Percentiles rank a stretch among this genome's conserved stretches.
Conservation (phyloP, 1,140 invertebrate genomes). For the Pseudomyrmex cubaensis region DNA sequence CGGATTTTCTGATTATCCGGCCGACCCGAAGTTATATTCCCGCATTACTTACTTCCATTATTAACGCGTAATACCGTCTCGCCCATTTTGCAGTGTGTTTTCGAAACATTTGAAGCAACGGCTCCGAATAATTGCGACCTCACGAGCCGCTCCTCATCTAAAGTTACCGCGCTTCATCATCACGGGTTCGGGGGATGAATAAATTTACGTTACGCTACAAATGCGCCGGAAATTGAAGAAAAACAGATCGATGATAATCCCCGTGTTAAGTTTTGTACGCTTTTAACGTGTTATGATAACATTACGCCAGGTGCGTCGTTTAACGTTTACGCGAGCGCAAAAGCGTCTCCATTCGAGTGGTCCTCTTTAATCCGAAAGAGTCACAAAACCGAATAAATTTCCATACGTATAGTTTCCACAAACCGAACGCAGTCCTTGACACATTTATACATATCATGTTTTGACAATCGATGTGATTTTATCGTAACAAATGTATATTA, state of each 20-base stretch:
- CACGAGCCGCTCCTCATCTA: not conserved
- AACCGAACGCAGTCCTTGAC: conserved; percentile 33
- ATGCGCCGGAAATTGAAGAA: conserved; percentile 56
- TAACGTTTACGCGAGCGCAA: not conserved
- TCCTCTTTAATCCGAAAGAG: conserved; percentile 49
- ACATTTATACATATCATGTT: conserved; percentile 1
- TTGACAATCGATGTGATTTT: not conserved
- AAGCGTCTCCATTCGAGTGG: not conserved
- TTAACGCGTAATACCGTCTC: conserved; percentile 19
- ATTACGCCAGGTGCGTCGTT: conserved; percentile 13
- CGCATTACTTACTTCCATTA: conserved; percentile 5
- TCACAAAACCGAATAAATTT: conserved; percentile 48
- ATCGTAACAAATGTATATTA: not conserved
- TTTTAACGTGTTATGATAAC: conserved; percentile 37
- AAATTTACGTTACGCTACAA: conserved; percentile 18
- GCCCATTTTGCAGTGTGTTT: conserved; percentile 35
- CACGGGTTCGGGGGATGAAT: conserved; percentile 4
- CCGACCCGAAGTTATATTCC: conserved; percentile 29
- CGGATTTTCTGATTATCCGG: conserved; percentile 30
- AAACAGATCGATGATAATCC: conserved; percentile 55
- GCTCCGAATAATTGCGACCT: conserved; percentile 7
- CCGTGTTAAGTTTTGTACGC: conserved; percentile 27
- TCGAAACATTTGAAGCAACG: conserved; percentile 31
- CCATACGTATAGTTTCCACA: conserved; percentile 21
- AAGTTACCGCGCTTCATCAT: not conserved